These are phyloP conservation scores for Tretioscincus oriximinensis DNA, from an alignment of 2,113 vertebrate species.

Conservation along the genomic window DNA sequence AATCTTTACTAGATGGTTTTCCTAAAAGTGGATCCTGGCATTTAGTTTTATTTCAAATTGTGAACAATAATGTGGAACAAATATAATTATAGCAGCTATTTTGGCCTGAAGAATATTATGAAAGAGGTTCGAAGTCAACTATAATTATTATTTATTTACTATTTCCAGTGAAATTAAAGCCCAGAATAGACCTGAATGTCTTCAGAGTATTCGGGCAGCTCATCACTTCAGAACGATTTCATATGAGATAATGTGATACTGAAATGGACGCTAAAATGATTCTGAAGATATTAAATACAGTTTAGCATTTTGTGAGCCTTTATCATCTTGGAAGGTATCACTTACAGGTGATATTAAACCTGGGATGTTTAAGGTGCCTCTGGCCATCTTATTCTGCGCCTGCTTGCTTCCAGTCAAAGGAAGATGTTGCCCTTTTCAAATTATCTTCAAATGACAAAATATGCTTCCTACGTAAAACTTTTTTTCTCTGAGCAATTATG, in stretches of 20 bases:
- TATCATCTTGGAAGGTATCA: neutral
- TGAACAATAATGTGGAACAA: neutral
- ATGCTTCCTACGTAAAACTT: slow-evolving; percentile 16
- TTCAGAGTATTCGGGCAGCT: neutral
- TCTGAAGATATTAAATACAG: neutral
- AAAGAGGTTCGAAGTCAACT: neutral
- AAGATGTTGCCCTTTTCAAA: slow-evolving; percentile 19
- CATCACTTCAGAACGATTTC: neutral
- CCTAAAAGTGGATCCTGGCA: neutral
- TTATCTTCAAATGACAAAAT: slow-evolving; percentile 23
- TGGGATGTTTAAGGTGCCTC: slow-evolving; percentile 16
- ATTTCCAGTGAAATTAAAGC: neutral
- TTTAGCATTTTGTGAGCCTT: neutral
- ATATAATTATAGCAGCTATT: neutral
- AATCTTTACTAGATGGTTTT: neutral
- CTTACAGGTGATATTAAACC: neutral
- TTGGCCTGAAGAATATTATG: neutral
- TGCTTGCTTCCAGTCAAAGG: slow-evolving; percentile 12
- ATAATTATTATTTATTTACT: neutral
- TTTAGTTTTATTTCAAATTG: neutral
- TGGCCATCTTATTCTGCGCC: slow-evolving; percentile 2
- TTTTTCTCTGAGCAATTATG: slow-evolving; percentile 9
- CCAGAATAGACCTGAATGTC: neutral
- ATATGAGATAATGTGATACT: neutral
- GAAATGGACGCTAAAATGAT: neutral